phyloP scores from a whole-genome alignment of 2,888 invertebrate genomes.

The Phalangium opilio region DNA sequence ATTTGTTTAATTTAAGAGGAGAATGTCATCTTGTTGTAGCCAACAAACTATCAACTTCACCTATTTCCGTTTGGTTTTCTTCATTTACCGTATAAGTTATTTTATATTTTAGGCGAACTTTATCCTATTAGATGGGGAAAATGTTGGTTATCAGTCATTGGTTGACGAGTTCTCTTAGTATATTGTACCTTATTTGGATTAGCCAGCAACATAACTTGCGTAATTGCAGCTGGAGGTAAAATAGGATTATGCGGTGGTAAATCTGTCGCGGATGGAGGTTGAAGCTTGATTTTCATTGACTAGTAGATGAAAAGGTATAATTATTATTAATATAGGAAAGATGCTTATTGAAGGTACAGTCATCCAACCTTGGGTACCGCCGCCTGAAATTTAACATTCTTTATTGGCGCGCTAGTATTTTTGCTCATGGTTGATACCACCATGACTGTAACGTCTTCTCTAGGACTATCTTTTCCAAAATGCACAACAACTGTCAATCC shows the following conservation, averaged over 20 bases:
- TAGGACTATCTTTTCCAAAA: slow-evolving; percentile 62
- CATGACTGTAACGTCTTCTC: slow-evolving; percentile 61
- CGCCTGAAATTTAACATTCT: slow-evolving; percentile 69
- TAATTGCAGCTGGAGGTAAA: slow-evolving; percentile 70
- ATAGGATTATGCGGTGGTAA: slow-evolving; percentile 76
- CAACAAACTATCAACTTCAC: slow-evolving; percentile 17
- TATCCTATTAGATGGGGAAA: slow-evolving; percentile 9
- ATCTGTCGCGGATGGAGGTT: slow-evolving; percentile 55
- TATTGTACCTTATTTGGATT: slow-evolving; percentile 26
- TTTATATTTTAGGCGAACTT: slow-evolving; percentile 15
- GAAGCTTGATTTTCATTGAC: slow-evolving; percentile 70
- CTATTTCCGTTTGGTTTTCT: slow-evolving; percentile 12
- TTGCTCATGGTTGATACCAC: slow-evolving; percentile 73
- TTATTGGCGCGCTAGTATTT: slow-evolving; percentile 44
- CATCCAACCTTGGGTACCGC: slow-evolving; percentile 68
- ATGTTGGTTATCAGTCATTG: too few species aligned
- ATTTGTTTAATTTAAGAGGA: too few species aligned
- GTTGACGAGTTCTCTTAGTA: too few species aligned
- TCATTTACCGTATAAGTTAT: slow-evolving; percentile 15
- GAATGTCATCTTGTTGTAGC: slow-evolving; percentile 1
- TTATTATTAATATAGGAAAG: too few species aligned
- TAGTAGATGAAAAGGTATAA: too few species aligned
- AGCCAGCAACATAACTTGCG: slow-evolving; percentile 73
- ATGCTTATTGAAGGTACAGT: too few species aligned
- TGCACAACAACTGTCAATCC: slow-evolving; percentile 63